Conservation (phyloP, 1,140 invertebrate genomes). For the Drosophila bocqueti region DNA sequence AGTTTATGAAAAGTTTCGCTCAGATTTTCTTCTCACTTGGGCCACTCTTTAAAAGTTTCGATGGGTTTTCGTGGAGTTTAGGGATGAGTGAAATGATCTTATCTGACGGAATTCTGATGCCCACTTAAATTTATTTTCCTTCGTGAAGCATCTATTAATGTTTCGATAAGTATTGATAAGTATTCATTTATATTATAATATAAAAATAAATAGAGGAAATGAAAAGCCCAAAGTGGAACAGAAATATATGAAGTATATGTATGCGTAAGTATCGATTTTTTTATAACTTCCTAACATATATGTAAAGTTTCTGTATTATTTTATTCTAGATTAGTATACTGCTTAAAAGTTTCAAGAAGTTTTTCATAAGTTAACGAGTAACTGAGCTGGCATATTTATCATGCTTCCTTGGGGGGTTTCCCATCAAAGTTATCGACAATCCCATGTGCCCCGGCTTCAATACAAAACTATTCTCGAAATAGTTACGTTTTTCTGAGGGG, state of each 20-base stretch:
- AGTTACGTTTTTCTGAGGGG: neutral
- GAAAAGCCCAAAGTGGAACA: neutral
- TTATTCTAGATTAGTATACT: neutral
- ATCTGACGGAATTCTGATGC: conserved; percentile 5
- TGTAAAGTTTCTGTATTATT: neutral
- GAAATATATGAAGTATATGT: neutral
- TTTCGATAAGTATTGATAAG: conserved; percentile 6
- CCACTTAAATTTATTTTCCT: conserved; percentile 8
- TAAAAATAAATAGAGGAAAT: neutral
- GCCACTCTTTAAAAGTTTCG: conserved; percentile 21
- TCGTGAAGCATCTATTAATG: neutral
- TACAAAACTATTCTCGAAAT: conserved; percentile 20
- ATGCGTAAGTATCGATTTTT: neutral
- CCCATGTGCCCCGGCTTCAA: neutral
- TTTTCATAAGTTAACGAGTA: neutral
- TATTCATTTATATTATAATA: too few relatives aligned
- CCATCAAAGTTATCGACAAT: conserved; percentile 26
- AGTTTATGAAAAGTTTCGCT: conserved; percentile 36
- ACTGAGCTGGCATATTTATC: neutral
- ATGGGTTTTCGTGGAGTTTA: conserved; percentile 4
- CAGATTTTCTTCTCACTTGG: conserved; percentile 7
- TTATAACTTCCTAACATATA: neutral
- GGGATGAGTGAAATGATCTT: conserved; percentile 21
- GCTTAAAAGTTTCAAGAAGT: neutral
- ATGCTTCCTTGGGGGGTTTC: neutral